A percentile compares a stretch with the other conserved stretches of the same genome.
These are phyloP conservation scores for Nannoperca obscura DNA, from an alignment of 2,797 vertebrate genomes.

Conservation along the genomic window DNA sequence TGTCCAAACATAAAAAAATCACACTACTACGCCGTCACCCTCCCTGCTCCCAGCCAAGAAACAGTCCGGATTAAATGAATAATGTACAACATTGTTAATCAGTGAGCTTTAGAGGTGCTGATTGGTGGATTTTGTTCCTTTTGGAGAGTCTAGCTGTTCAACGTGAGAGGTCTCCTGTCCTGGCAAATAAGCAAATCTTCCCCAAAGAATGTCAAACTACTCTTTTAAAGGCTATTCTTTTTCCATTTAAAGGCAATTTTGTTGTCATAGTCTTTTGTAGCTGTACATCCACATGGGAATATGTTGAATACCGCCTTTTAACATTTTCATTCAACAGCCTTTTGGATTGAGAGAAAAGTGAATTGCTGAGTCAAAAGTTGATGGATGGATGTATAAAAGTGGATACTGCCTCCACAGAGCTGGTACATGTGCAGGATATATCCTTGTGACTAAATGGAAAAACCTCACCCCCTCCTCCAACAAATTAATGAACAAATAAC, in stretches of 20 bases:
- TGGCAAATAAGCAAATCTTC: neutral
- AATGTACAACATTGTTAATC: neutral
- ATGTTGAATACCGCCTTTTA: neutral
- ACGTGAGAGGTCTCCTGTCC: neutral
- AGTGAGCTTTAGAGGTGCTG: neutral
- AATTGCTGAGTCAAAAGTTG: neutral
- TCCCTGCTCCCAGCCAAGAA: neutral
- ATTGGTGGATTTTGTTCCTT: neutral
- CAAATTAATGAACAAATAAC: conserved; percentile 18
- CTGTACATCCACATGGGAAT: neutral
- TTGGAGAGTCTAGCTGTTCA: neutral
- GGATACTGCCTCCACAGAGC: neutral
- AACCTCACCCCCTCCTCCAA: neutral
- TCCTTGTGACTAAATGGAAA: conserved; percentile 19
- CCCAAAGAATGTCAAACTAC: neutral
- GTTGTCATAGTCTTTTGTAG: neutral
- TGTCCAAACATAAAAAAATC: neutral
- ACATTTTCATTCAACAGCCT: neutral
- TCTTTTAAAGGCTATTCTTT: neutral
- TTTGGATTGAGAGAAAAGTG: neutral
- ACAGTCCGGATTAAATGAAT: neutral
- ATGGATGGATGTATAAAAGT: neutral
- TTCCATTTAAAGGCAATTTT: neutral
- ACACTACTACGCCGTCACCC: neutral
- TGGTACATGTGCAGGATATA: conserved; percentile 7